Percentiles rank a stretch among this genome's conserved stretches.
Conservation (phyloP, 2,113 vertebrate genomes). For the Glaucidium brasilianum region DNA sequence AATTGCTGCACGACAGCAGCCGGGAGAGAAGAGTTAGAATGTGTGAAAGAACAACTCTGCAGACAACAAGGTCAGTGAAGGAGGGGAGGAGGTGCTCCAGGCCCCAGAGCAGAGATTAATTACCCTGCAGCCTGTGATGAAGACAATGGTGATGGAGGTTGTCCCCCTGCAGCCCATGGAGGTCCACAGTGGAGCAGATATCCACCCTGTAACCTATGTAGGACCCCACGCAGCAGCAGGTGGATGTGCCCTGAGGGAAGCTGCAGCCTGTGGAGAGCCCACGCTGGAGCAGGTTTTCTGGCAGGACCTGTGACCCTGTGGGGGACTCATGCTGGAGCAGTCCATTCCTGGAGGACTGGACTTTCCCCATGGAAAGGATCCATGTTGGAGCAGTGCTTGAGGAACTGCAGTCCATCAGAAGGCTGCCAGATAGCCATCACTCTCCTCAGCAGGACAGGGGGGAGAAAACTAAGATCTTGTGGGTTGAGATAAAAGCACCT, state of each 20-base stretch:
- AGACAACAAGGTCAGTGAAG: not conserved
- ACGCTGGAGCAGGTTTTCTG: not conserved
- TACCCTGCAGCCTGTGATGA: not conserved
- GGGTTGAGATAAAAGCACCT: not conserved
- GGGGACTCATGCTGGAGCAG: not conserved
- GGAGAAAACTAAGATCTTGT: not conserved
- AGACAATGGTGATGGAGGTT: not conserved
- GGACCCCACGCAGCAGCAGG: not conserved
- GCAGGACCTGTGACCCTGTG: not conserved
- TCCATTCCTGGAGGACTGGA: not conserved
- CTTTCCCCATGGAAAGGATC: too few relatives aligned
- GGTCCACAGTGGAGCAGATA: not conserved
- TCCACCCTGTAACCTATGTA: too few relatives aligned
- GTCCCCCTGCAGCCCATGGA: not conserved
- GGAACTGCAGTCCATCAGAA: not conserved
- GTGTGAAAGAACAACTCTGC: not conserved
- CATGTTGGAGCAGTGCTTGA: not conserved
- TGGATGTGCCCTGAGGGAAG: not conserved
- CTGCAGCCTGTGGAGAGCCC: not conserved
- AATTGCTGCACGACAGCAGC: not conserved
- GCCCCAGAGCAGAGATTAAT: fast-evolving
- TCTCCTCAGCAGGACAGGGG: not conserved
- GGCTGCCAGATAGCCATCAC: not conserved
- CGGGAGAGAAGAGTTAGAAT: not conserved
- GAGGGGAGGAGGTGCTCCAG: not conserved